Percentiles rank a stretch among this genome's conserved stretches.
Conservation (phyloP, 1,140 invertebrate species). For the Condylostylus longicornis region DNA sequence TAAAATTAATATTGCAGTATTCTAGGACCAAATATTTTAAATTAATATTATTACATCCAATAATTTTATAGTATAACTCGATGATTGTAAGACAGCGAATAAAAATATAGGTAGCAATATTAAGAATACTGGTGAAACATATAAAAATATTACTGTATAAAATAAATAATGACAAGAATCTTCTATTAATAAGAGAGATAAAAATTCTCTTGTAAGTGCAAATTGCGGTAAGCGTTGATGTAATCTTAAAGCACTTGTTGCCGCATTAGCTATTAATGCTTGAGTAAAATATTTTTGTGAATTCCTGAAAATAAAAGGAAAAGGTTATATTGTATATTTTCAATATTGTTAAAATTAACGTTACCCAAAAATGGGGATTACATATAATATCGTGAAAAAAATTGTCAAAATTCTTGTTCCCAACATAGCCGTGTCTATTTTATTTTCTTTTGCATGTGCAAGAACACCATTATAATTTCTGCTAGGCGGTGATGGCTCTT, state of each 20-base stretch:
- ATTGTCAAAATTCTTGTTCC: conserved; percentile 65
- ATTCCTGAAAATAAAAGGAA: conserved; percentile 42
- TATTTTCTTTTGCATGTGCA: conserved; percentile 59
- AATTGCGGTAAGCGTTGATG: conserved; percentile 82
- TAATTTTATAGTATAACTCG: conserved; percentile 73
- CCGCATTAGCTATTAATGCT: conserved; percentile 78
- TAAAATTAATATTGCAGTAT: too few species aligned
- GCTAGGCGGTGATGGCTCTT: too few species aligned
- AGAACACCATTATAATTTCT: too few species aligned
- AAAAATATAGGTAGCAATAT: conserved; percentile 76
- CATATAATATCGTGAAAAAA: conserved; percentile 66
- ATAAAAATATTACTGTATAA: conserved; percentile 86
- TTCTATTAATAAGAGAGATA: conserved; percentile 63
- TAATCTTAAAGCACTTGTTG: conserved; percentile 80
- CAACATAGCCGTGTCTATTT: conserved; percentile 74
- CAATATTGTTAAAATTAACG: conserved; percentile 7
- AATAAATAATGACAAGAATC: conserved; percentile 95
- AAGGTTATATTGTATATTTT: not conserved
- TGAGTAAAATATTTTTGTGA: conserved; percentile 78
- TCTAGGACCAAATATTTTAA: too few species aligned
- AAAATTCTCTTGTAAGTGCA: conserved; percentile 63
- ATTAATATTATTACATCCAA: conserved; percentile 89
- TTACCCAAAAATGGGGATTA: conserved; percentile 79
- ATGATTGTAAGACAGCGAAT: conserved; percentile 80
- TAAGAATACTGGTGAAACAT: conserved; percentile 71